These are phyloP conservation scores for Eulacestoma nigropectus DNA, from an alignment of 2,113 vertebrate species.

Conservation along the genomic window DNA sequence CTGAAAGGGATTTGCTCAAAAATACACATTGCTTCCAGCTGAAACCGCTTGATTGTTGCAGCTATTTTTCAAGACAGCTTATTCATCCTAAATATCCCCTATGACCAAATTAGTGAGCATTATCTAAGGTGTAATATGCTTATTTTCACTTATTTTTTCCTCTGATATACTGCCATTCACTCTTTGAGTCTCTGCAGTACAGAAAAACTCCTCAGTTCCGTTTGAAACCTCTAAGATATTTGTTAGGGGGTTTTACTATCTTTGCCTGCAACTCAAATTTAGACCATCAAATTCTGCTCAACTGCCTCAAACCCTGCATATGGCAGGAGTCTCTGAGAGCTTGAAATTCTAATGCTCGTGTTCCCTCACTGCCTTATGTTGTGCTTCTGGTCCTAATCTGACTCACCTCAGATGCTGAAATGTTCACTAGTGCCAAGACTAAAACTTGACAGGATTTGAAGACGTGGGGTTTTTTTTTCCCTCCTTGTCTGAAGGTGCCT, in stretches of 20 bases:
- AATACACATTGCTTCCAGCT: neutral
- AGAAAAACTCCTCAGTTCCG: neutral
- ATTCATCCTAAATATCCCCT: neutral
- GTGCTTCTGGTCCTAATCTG: constrained; percentile 27
- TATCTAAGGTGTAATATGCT: neutral
- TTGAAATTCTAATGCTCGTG: neutral
- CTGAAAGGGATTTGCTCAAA: neutral
- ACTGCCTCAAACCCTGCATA: neutral
- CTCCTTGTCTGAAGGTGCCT: neutral
- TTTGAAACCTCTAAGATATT: neutral
- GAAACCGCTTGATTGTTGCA: neutral
- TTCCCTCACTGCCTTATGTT: constrained; percentile 27
- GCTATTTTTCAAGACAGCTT: neutral
- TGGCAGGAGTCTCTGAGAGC: neutral
- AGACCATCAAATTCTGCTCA: neutral
- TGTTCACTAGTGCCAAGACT: neutral
- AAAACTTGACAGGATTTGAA: constrained; percentile 6
- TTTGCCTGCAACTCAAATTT: neutral
- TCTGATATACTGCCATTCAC: neutral
- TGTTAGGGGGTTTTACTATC: neutral
- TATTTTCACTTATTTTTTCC: neutral
- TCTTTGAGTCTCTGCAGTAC: neutral
- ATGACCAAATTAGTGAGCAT: neutral
- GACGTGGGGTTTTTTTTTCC: neutral
- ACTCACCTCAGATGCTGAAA: neutral